Base-by-base conservation (phyloP, 2,113 vertebrate species). In the Grus americana region DNA sequence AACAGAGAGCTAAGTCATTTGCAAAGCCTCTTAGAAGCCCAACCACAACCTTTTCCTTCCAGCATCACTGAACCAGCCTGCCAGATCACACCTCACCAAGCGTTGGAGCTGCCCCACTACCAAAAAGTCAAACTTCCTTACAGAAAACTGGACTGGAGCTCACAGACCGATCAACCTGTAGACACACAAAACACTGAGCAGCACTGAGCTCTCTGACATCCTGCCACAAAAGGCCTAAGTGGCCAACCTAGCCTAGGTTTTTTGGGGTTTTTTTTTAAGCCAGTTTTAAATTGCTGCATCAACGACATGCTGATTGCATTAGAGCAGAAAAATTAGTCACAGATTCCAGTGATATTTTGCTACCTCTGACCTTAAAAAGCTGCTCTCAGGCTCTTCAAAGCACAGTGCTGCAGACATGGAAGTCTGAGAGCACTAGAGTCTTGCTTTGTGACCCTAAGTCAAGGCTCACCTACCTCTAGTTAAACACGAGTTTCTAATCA, bases 241-340 rank as follows among this genome's bases (percentile, higher is more conserved):
- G 3, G 19, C 27, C 61, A 68, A 2, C 15, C 11, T 5, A 29
- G 27, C 10, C 38, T 38, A 61, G 40, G 29, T 22, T 26, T 5
- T 15, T 18, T 30, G 6, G 23, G 23, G 49, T 11, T 16, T 6
- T 15, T 38, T n/a, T 30, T 36, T 4, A 46, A 72, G 20, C 36
- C 59, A 57, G 76, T 19, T 22, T 46, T 42, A 42, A 86, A 50
- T 6, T 30, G 52, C 66, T n/a, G 26, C 22, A 79, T 6, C 81
- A 49, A 7, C 34, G 59, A 16, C 36, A 17, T 0, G 0, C 5
- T 34, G n/a, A 44, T 7, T 42, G 52, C n/a, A 21, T 23, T 8
- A 34, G 26, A 58, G 59, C 54, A 79, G n/a, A 42, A 46, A n/a
- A 30, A 85, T 57, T 0, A 79, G 40, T 12, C 57, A 32, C 27